Percentiles rank a stretch among this genome's conserved stretches.
Conservation (phyloP, 2,888 invertebrate species). For the Deilephila porcellus region DNA sequence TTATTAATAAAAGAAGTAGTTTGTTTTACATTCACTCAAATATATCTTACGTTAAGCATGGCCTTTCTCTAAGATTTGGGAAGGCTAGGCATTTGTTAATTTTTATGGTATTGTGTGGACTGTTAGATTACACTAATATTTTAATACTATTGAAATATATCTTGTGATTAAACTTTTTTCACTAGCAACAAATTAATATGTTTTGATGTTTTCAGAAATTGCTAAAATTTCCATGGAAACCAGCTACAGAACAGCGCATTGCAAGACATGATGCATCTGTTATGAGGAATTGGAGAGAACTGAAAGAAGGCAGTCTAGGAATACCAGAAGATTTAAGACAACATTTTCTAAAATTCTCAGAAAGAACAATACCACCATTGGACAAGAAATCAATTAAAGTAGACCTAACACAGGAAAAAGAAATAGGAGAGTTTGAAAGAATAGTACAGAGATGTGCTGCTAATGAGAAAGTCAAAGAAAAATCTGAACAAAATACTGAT, state of each 20-base stretch:
- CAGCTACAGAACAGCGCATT: conserved; percentile 83
- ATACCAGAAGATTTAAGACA: conserved; percentile 74
- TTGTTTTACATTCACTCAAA: too few relatives aligned
- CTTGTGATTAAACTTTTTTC: too few relatives aligned
- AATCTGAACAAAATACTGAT: conserved; percentile 1
- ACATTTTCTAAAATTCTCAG: conserved; percentile 88
- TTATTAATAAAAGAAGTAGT: too few relatives aligned
- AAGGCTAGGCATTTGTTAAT: too few relatives aligned
- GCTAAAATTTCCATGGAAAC: conserved; percentile 87
- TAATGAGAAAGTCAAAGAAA: conserved; percentile 43
- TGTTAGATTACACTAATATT: too few relatives aligned
- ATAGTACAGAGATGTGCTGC: conserved; percentile 76
- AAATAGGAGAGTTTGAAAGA: conserved; percentile 77
- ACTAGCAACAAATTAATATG: background rate
- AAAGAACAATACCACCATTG: conserved; percentile 81
- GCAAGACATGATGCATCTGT: conserved; percentile 87
- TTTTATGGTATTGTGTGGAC: too few relatives aligned
- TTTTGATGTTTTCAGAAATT: conserved; percentile 81
- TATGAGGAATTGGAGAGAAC: conserved; percentile 88
- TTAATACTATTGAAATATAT: too few relatives aligned
- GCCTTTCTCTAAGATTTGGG: too few relatives aligned
- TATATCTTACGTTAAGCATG: too few relatives aligned
- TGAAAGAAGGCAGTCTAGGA: conserved; percentile 83
- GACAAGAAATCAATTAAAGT: conserved; percentile 67
- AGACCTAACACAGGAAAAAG: conserved; percentile 59